These are phyloP conservation scores for Lathronympha strigana DNA, from an alignment of 2,888 invertebrate species.

Conservation along the genomic window DNA sequence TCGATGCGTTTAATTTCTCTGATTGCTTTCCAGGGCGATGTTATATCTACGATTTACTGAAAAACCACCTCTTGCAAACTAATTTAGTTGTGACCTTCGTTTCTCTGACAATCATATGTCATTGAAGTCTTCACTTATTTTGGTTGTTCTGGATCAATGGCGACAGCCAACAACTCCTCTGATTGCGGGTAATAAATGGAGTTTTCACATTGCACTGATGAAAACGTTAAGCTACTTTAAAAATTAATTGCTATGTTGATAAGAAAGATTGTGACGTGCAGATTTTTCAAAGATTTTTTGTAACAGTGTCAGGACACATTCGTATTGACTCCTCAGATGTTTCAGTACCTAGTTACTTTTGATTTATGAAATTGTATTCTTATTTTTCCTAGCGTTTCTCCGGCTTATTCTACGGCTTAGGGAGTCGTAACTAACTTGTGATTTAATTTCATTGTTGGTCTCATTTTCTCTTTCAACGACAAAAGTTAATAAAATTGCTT, in stretches of 20 bases:
- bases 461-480: too few relatives aligned
- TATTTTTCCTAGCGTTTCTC: too few relatives aligned
- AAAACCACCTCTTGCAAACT: not conserved
- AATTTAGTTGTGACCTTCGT: not conserved
- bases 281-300: too few relatives aligned
- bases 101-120: not conserved
- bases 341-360: too few relatives aligned
- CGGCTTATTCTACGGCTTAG: too few relatives aligned
- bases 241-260: not conserved
- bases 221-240: slow-evolving; percentile 5
- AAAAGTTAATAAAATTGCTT: too few relatives aligned
- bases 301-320: not conserved
- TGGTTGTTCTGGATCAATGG: not conserved
- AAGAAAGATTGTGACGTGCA: not conserved
- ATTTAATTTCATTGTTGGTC: too few relatives aligned
- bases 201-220: slow-evolving; percentile 35
- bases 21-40: slow-evolving; percentile 40
- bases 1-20: slow-evolving; percentile 45
- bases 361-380: too few relatives aligned
- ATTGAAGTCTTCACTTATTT: not conserved
- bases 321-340: too few relatives aligned
- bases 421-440: too few relatives aligned
- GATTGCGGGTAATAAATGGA: slow-evolving; percentile 41
- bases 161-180: slow-evolving; percentile 8
- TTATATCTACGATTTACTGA: not conserved